Evolutionary conservation across 2,888 invertebrate genomes (phyloP).

Genomic region (Melinaea marsaeus): DNA sequence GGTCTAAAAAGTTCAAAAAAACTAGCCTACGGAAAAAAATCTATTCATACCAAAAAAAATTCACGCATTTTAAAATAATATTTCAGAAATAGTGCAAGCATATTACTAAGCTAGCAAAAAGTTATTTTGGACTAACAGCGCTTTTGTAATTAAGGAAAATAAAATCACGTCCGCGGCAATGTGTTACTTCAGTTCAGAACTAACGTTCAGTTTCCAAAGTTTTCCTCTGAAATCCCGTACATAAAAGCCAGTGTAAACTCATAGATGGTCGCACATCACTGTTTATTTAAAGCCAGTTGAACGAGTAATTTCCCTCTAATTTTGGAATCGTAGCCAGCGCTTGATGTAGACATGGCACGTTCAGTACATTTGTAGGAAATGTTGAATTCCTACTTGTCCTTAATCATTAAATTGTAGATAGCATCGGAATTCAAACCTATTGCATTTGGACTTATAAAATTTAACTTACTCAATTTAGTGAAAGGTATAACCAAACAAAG

Average conservation of each 20-base stretch:
- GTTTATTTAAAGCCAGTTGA: conserved; percentile 46
- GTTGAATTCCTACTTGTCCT: conserved; percentile 53
- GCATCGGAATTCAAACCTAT: conserved; percentile 53
- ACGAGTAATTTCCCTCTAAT: conserved; percentile 50
- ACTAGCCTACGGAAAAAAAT: conserved; percentile 15
- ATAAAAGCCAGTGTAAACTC: conserved; percentile 16
- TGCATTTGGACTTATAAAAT: conserved; percentile 37
- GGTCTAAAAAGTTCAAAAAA: conserved; percentile 13
- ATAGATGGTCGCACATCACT: conserved; percentile 35
- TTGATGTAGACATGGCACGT: conserved; percentile 48
- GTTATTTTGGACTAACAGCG: conserved; percentile 5
- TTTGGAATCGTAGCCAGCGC: conserved; percentile 45
- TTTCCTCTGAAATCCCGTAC: conserved; percentile 16
- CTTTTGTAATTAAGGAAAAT: conserved; percentile 8
- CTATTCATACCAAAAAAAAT: conserved; percentile 1
- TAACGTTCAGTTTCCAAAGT: conserved; percentile 6
- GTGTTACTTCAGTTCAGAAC: conserved; percentile 7
- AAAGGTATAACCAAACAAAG: not conserved
- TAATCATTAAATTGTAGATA: conserved; percentile 67
- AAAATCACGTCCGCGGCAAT: conserved; percentile 7
- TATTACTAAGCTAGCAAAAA: conserved; percentile 5
- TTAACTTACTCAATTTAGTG: not conserved
- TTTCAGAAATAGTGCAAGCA: conserved; percentile 8
- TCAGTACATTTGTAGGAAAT: conserved; percentile 49
- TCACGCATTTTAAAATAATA: not conserved